These are phyloP conservation scores for Enteromius radiatus DNA, from an alignment of 2,797 vertebrate species.

Conservation along the genomic window DNA sequence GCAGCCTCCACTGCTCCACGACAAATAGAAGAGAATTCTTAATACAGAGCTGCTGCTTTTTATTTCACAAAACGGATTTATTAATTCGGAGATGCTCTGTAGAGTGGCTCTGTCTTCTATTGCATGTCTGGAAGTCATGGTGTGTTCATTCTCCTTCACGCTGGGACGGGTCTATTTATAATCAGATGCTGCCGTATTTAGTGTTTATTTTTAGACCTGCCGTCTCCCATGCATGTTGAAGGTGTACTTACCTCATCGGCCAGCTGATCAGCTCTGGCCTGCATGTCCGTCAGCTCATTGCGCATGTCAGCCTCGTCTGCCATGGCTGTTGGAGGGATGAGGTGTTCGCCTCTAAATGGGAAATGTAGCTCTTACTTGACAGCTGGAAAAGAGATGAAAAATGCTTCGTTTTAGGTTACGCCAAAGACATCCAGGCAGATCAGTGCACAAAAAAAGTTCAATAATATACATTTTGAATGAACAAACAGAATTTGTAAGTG, in stretches of 20 bases:
- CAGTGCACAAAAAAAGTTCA: neutral
- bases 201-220: conserved; percentile 8
- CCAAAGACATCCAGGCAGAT: neutral
- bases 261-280: conserved; percentile 93
- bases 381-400: conserved; percentile 28
- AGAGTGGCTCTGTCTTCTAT: neutral
- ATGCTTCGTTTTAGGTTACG: conserved; percentile 6
- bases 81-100: neutral
- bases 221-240: neutral
- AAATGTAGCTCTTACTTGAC: conserved; percentile 49
- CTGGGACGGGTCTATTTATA: conserved; percentile 28
- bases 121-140: neutral
- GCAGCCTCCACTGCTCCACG: conserved; percentile 13
- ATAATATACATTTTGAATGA: neutral
- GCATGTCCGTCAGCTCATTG: conserved; percentile 97
- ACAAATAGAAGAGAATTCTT: conserved; percentile 24
- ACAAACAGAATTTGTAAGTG: neutral
- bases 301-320: conserved; percentile 97
- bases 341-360: conserved; percentile 65
- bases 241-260: conserved; percentile 86
- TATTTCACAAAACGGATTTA: neutral
- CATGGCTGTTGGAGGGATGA: conserved; percentile 79
- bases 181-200: neutral
- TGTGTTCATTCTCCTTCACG: conserved; percentile 20
- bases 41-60: conserved; percentile 15